Base-by-base conservation (phyloP, 2,888 invertebrate genomes). In the Oligia strigilis region DNA sequence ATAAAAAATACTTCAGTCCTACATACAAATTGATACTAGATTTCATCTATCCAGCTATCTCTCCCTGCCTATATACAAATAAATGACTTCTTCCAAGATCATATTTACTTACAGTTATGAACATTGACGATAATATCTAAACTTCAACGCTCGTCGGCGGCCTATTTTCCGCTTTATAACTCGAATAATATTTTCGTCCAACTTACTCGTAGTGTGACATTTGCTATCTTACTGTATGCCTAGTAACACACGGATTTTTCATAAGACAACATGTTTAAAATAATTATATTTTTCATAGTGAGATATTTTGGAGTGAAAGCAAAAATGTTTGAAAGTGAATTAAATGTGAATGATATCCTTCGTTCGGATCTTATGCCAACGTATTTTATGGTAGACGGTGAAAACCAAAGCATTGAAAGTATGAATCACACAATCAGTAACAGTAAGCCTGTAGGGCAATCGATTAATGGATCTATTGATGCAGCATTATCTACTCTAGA, bases 311-410 rank as follows among this genome's bases (percentile, higher is more conserved):
- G 64, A 65, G 78, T 78, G 55, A 49, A 85, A 62, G 81, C 90
- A 36, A 91, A 92, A 88, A 93, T 93, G 90, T 91, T 92, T 79
- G 93, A 95, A 43, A 93, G 91, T 90, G 96, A 96, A 72, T 91
- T 97, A 55, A 97, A 98, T 93, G 94, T 98, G 11, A 97, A 98
- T 84, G 98, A 98, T 93, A 98, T 98, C 90, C 94, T 98, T 46
- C 97, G 98, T 23, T 97, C 97, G n/a, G 98, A 98, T 94, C 96
- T 98, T 71, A 98, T 98, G 97, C 98, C 98, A 0, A 97, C 98
- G 0, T 97, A 97, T 85, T 95, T 98, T 81, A 96, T 98, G 76
- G 93, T 97, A 80, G 94, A 97, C 40, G 96, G 95, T 78, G 93
- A 92, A 55, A 86, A 89, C 49, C 86, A 89, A n/a, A 90, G 84